A percentile compares a stretch with the other conserved stretches of the same genome.
Evolutionary conservation across 1,140 invertebrate genomes (phyloP).

Genomic region (Euschistus heros): DNA sequence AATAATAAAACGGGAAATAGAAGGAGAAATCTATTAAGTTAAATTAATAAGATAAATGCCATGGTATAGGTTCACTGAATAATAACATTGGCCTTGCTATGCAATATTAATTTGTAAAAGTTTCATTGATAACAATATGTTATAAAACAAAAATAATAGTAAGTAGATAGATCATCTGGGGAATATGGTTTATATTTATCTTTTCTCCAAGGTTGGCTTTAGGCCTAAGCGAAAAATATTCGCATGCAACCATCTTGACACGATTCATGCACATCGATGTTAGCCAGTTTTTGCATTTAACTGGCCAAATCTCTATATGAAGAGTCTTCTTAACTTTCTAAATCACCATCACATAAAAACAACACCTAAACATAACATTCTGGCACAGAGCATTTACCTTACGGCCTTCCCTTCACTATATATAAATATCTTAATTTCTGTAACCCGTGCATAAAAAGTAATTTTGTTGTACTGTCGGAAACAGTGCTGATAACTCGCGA

Average conservation of each 20-base stretch:
- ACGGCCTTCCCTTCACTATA: conserved; percentile 28
- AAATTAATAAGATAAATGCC: no score
- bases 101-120: no score
- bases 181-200: conserved; percentile 13
- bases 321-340: background rate
- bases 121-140: no score
- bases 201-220: conserved; percentile 30
- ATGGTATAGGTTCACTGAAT: conserved; percentile 9
- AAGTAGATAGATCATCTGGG: background rate
- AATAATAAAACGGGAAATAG: no score
- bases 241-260: conserved; percentile 35
- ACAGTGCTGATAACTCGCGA: conserved; percentile 29
- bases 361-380: conserved; percentile 19
- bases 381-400: conserved; percentile 27
- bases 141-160: no score
- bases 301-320: background rate
- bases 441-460: conserved; percentile 34
- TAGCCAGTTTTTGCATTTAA: conserved; percentile 28
- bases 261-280: conserved; percentile 33
- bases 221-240: conserved; percentile 33
- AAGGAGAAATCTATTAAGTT: no score
- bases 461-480: conserved; percentile 34
- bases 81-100: conserved; percentile 13
- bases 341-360: background rate
- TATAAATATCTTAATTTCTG: conserved; percentile 33